Conservation (phyloP, 2,113 vertebrate species). For the Alethe diademata region DNA sequence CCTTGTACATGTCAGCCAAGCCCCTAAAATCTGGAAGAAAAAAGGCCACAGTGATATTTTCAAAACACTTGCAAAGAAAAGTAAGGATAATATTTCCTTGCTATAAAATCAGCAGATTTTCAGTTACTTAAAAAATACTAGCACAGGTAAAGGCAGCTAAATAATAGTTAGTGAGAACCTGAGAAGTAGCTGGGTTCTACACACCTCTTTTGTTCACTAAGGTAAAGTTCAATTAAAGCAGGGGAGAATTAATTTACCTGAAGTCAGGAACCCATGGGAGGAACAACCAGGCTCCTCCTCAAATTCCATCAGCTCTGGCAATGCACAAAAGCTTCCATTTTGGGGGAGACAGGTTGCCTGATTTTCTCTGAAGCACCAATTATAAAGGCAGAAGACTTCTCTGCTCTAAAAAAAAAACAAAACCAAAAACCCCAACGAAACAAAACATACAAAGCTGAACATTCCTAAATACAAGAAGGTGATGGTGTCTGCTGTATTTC, state of each 20-base stretch:
- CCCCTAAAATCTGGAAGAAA: not conserved
- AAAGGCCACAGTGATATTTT: not conserved
- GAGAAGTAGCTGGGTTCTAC: not conserved
- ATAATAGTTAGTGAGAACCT: not conserved
- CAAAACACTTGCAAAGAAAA: not conserved
- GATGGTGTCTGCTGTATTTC: not conserved
- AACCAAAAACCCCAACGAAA: not conserved
- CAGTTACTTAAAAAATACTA: not conserved
- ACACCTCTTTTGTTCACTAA: not conserved
- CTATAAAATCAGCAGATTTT: not conserved
- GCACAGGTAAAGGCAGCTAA: not conserved
- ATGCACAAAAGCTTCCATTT: not conserved
- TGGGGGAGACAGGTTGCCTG: accelerated
- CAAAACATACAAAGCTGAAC: not conserved
- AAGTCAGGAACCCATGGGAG: not conserved
- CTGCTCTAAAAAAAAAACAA: not conserved
- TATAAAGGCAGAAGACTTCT: not conserved
- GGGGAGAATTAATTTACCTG: not conserved
- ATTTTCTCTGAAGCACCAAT: not conserved
- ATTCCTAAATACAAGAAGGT: not conserved
- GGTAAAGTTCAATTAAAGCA: not conserved
- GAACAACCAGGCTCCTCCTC: not conserved
- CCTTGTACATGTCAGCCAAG: not conserved
- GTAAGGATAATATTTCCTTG: not conserved
- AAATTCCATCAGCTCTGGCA: not conserved